Evolutionary conservation across 2,888 invertebrate species (phyloP), one percentile per base, ranked within the genome.

Genomic region (Drosophila testacea): DNA sequence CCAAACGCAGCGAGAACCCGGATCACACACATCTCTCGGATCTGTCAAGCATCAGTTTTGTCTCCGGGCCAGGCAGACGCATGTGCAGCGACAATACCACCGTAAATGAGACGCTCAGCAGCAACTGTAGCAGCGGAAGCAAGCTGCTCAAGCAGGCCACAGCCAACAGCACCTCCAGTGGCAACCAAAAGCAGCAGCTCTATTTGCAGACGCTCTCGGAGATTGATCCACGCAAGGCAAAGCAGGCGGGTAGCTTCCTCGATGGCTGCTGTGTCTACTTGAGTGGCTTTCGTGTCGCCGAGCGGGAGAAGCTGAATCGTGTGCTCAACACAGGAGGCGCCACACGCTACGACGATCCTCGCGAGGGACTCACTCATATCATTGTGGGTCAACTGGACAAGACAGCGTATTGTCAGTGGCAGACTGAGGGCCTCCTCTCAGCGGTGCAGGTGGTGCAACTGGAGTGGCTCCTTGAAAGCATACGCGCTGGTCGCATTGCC

Each of bases 251-350:
- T 36, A 93, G 95, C 67, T 97, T 97, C 90, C 94, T 98, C 62
- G 98, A 98, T 93, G 98, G 98, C 52, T 98, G 97, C 90, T 96
- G 96, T 92, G 94, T 96, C 44, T 96, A 94, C 85, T 88, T 96
- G 38, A 94, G 94, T 76, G 96, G 96, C 6, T 96, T 96, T 88
- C 92, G 92, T n/a, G 70, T 92, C 0, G 93, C 93, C 41, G 94
- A 95, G 66, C 92, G 94, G 11, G 96, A 96, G 73, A 96, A 95
- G 91, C 85, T 97, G 4, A 94, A 94, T 71, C 94, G 94, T 79
- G 94, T 96, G 51, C 92, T 97, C 22, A 96, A 96, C 90, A 94
- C 95, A 6, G 96, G 96, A 56, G 97, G 97, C n/a, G 98, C 97
- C 30, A 96, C 96, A 16, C 94, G 97, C 59, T 95, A 96, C 88